Base-by-base conservation (phyloP, 2,113 vertebrate species). In the Myxocyprinus asiaticus region DNA sequence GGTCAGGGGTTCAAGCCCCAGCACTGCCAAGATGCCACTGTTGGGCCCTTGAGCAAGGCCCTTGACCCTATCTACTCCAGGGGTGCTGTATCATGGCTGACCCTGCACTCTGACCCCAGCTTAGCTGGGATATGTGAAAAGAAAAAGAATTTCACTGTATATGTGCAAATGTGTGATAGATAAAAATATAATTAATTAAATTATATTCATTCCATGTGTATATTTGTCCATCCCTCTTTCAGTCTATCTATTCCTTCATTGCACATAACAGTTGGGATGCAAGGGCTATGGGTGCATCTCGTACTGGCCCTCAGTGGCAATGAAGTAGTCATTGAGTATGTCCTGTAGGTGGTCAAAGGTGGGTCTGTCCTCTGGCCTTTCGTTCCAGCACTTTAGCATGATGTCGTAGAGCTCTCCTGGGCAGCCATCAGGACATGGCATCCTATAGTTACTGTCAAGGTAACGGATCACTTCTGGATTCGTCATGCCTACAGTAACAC, bases 261-360 rank as follows among this genome's bases (percentile, higher is more conserved):
- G 22, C 22, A 33, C 22, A 33, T 33, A 33, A 33, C 22, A 15
- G 86, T 15, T 79, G 87, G 0, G 5, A 50, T 33, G 5, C 14
- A 3, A 47, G 8, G 15, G 9, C n/a, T 81, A 85, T 43, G 89
- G 90, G 6, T 99, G 96, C 7, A 94, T 90, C 81, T 99, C 95
- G 0, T 99, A 99, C 63, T 98, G 96, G 81, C 89, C 92, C 87
- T 99, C 98, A 0, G 97, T 99, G 88, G 97, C 92, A 0, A 95
- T 94, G 76, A 94, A 94, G 82, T 96, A 99, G 85, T 99, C 97
- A 53, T 97, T 96, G 0, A 99, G 94, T 83, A 89, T 91, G 0
- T 93, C 94, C 87, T 97, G 96, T 81, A 99, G 91, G 85, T 93
- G 95, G 45, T 99, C 97, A n/a, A 99, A 99, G n/a, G 98, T 99